A percentile compares a stretch with the other conserved stretches of the same genome.
Conservation (phyloP, 2,888 invertebrate genomes). For the Perizoma flavofasciatum region DNA sequence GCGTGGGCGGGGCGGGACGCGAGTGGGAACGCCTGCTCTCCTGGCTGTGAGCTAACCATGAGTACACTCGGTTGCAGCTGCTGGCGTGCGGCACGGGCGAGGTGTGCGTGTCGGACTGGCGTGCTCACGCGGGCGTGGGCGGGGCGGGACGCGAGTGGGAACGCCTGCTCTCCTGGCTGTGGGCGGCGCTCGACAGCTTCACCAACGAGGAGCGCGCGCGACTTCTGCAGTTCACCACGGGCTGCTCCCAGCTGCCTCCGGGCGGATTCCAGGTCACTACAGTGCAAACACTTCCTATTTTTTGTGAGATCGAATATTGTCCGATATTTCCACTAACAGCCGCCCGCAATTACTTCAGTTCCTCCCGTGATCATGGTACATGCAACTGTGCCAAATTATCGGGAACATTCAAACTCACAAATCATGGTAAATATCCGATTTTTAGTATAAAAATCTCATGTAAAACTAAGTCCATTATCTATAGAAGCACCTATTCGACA, state of each 20-base stretch:
- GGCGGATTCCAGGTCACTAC: conserved; percentile 89
- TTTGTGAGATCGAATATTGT: too few relatives aligned
- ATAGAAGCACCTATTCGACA: too few relatives aligned
- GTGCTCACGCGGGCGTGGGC: conserved; percentile 93
- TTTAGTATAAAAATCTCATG: too few relatives aligned
- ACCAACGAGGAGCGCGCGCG: conserved; percentile 96
- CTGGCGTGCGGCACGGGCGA: conserved; percentile 96
- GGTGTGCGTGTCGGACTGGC: conserved; percentile 96
- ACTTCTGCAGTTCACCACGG: conserved; percentile 95
- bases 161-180: conserved; percentile 86
- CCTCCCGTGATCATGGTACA: too few relatives aligned
- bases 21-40: conserved; percentile 94
- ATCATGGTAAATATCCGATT: too few relatives aligned
- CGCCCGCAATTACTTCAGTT: too few relatives aligned
- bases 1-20: conserved; percentile 90
- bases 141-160: conserved; percentile 92
- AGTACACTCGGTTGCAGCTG: conserved; percentile 86
- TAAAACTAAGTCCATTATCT: too few relatives aligned
- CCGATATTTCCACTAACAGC: too few relatives aligned
- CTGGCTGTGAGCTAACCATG: conserved; percentile 79
- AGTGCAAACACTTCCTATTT: background rate
- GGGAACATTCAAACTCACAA: too few relatives aligned
- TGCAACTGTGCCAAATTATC: too few relatives aligned
- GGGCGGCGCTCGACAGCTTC: conserved; percentile 90
- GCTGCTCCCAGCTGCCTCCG: conserved; percentile 92